Base-by-base conservation (phyloP, 2,797 vertebrate genomes). In the Liparis tanakae region DNA sequence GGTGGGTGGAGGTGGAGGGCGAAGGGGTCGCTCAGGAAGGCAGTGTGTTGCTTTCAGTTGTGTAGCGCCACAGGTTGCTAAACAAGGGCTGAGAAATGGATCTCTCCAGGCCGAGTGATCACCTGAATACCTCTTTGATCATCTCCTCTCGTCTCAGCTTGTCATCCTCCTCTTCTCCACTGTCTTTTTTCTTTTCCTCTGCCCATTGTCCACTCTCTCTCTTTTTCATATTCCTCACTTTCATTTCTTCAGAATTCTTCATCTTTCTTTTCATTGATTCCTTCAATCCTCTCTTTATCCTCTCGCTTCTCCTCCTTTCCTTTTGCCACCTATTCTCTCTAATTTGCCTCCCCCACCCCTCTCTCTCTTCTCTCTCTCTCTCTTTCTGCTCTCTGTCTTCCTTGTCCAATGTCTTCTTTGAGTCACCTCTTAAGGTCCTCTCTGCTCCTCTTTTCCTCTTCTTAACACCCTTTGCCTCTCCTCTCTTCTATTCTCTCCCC, bases 51-150 rank as follows among this genome's bases (percentile, higher is more conserved):
- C 25, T 58, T 85, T 83, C 59, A 34, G 39, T 54, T 69, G 72
- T 67, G 84, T 56, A 69, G 76, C 46, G 76, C 92, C 86, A 92
- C 91, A 92, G 90, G 90, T 93, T 89, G 84, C 91, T 90, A 88
- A 93, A 90, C 88, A 88, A 93, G 89, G 66, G 59, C 54, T 94
- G 93, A 93, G 89, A 93, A 92, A 94, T 92, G 87, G 84, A 86
- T 74, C 76, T 71, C 77, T 83, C 68, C 74, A 70, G 80, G 80
- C 4, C 34, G 48, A 85, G 92, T 89, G 88, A 94, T 94, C 88
- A 89, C 85, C 73, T 10, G 22, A 74, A 86, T 43, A 30, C 65
- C 70, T 74, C 67, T 79, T 82, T 87, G 73, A 78, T 84, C 72
- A 74, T 72, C 60, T 72, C 59, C 64, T 82, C 69, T 75, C 25